Base-by-base conservation (phyloP, 2,797 vertebrate species). In the Atherinosoma microstoma region DNA sequence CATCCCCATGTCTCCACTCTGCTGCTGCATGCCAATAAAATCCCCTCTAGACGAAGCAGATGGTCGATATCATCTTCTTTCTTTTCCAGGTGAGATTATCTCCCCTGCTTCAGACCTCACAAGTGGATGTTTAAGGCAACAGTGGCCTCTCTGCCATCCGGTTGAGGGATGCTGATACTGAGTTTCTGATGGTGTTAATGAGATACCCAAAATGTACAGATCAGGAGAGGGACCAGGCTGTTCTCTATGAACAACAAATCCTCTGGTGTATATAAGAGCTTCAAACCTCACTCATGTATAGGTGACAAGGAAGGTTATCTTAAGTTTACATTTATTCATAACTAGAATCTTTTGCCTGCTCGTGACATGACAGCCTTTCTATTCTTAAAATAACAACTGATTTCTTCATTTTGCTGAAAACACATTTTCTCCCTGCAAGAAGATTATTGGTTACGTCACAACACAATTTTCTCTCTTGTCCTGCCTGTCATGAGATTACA, bases 391-490 rank as follows among this genome's bases (percentile, higher is more conserved):
- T 68, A 83, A 22, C 35, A 12, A 64, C 32, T 2, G 42, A 71
- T 42, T 70, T 82, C 75, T 80, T 89, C 36, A 58, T 60, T 80
- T 67, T 71, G 56, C 62, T 62, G 51, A 36, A 56, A 59, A 69
- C 76, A 73, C 71, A 80, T 84, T 84, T 85, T 75, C 75, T 77
- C 76, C 71, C 36, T 64, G 81, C 83, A 79, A 82, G 73, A 73
- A 87, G 90, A 92, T 94, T 94, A 93, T 62, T 87, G 42, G 65
- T 91, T 85, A 78, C 75, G 75, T 94, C 91, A 93, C 78, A 58
- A 47, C 82, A 83, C 86, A 90, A 91, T 92, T 89, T 89, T 84
- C 78, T 87, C 64, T 75, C 77, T 61, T 80, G 84, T 80, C 71
- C 78, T 18, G 82, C 68, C 63, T 62, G 70, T 83, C 73, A 80